phyloP scores from a whole-genome alignment of 2,113 vertebrate genomes.

The Mobula hypostoma region DNA sequence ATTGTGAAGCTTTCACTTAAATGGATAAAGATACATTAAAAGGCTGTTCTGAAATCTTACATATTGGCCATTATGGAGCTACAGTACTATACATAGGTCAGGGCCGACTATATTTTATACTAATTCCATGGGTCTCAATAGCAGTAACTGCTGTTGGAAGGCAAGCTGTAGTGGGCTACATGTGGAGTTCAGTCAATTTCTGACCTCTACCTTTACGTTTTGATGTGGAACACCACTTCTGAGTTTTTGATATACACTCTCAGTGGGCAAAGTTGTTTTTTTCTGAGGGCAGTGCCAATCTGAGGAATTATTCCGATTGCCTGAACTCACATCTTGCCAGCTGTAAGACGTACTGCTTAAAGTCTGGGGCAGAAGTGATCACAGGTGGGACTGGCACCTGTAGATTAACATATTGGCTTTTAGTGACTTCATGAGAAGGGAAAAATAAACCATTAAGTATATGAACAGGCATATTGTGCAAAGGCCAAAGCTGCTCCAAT shows the following conservation, averaged over 20 bases:
- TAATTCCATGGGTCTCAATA: background rate
- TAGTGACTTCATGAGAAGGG: background rate
- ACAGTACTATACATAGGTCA: background rate
- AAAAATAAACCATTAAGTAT: background rate
- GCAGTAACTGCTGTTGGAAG: background rate
- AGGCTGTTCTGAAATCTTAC: background rate
- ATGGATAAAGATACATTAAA: background rate
- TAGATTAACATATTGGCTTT: background rate
- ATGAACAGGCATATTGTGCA: background rate
- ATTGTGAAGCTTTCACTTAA: background rate
- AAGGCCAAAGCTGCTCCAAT: background rate
- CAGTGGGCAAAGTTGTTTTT: background rate
- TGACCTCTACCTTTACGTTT: background rate
- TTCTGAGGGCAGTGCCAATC: background rate
- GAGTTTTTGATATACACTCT: background rate
- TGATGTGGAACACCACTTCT: background rate
- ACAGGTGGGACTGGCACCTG: background rate
- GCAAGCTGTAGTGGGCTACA: background rate
- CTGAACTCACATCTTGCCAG: background rate
- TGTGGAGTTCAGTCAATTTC: background rate
- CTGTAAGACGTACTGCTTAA: background rate
- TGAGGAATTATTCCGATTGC: background rate
- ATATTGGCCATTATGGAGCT: background rate
- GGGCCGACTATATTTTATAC: background rate
- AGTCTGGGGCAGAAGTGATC: background rate